phyloP scores from a whole-genome alignment of 2,888 invertebrate genomes.

The Polydrusus tereticollis region DNA sequence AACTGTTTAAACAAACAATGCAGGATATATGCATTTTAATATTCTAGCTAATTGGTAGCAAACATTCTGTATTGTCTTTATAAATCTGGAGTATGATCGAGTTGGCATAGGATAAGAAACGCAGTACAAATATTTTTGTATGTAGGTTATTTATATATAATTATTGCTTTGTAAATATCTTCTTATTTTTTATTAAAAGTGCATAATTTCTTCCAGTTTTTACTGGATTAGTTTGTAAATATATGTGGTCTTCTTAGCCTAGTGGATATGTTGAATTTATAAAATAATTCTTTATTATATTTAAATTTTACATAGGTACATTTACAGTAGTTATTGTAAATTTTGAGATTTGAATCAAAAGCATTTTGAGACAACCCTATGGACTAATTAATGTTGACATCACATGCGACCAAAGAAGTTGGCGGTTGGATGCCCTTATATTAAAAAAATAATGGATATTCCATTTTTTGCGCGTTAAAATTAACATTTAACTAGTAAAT shows the following conservation, averaged over 20 bases:
- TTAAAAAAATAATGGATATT: too few species aligned
- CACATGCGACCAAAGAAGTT: too few species aligned
- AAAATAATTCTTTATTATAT: neutral
- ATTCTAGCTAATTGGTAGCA: too few species aligned
- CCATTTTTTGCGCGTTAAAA: too few species aligned
- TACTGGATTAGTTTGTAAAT: neutral
- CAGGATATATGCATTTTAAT: neutral
- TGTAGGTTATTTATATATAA: conserved; percentile 13
- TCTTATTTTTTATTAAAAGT: neutral
- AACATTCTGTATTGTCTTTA: too few species aligned
- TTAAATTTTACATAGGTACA: neutral
- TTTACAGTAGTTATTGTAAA: neutral
- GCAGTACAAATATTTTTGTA: conserved; percentile 43
- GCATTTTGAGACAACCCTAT: too few species aligned
- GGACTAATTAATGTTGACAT: too few species aligned
- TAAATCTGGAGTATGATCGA: neutral
- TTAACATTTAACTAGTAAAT: too few species aligned
- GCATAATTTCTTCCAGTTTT: neutral
- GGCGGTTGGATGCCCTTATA: too few species aligned
- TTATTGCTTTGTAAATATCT: neutral
- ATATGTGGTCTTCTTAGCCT: neutral
- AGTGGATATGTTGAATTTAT: neutral
- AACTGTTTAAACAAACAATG: too few species aligned
- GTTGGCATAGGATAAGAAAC: conserved; percentile 19
- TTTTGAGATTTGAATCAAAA: neutral